phyloP scores from a whole-genome alignment of 2,113 vertebrate species.

The Reinhardtius hippoglossoides region DNA sequence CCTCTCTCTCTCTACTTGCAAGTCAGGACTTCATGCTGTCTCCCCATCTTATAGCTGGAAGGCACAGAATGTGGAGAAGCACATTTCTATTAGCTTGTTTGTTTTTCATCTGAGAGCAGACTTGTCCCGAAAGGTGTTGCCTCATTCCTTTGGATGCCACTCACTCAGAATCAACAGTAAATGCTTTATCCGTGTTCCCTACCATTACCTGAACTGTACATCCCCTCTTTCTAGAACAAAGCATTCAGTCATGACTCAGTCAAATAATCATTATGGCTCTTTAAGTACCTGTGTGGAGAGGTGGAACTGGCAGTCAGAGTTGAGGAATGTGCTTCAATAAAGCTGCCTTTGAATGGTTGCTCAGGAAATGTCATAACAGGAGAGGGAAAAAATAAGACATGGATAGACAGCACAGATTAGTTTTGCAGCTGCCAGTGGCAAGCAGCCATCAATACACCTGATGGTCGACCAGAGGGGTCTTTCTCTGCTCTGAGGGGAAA shows the following conservation, averaged over 20 bases:
- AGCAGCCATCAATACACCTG: slow-evolving; percentile 64
- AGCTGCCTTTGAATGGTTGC: slow-evolving; percentile 73
- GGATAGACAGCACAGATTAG: slow-evolving; percentile 63
- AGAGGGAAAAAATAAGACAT: slow-evolving; percentile 33
- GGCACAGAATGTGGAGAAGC: slow-evolving; percentile 27
- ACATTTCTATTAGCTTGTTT: slow-evolving; percentile 56
- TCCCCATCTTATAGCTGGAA: slow-evolving; percentile 25
- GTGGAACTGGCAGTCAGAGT: slow-evolving; percentile 70
- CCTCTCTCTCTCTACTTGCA: slow-evolving; percentile 26
- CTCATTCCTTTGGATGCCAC: slow-evolving; percentile 58
- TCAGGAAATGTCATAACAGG: slow-evolving; percentile 73
- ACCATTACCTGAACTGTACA: slow-evolving; percentile 57
- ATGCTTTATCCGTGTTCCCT: slow-evolving; percentile 59
- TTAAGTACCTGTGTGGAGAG: slow-evolving; percentile 75
- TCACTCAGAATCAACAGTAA: slow-evolving; percentile 60
- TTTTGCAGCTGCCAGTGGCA: slow-evolving; percentile 66
- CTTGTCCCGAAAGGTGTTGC: slow-evolving; percentile 49
- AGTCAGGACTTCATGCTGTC: slow-evolving; percentile 39
- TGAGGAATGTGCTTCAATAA: slow-evolving; percentile 78
- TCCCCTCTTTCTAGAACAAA: slow-evolving; percentile 70
- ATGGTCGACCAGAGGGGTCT: slow-evolving; percentile 45
- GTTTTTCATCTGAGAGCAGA: slow-evolving; percentile 50
- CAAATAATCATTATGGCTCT: slow-evolving; percentile 77
- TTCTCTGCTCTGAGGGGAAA: slow-evolving; percentile 46
- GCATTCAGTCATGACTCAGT: slow-evolving; percentile 74